Conservation (phyloP, 2,113 vertebrate species). For the Tetrax tetrax region DNA sequence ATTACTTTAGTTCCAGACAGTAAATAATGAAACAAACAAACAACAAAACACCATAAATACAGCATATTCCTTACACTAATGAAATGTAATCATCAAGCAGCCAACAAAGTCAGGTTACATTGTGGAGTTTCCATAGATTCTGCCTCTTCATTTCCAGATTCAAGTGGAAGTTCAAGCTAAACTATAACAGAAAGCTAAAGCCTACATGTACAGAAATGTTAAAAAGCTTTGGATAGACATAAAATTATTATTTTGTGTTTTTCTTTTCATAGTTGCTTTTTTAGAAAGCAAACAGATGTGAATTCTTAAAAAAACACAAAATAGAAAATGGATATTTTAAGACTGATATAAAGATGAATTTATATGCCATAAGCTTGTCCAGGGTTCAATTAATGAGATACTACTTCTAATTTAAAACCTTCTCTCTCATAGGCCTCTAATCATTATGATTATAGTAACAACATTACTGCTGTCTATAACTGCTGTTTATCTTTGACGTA, state of each 20-base stretch:
- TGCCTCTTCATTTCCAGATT: background rate
- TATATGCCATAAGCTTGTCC: background rate
- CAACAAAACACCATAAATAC: background rate
- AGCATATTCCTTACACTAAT: background rate
- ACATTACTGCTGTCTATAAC: background rate
- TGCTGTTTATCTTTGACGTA: background rate
- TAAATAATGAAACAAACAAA: background rate
- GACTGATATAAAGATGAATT: background rate
- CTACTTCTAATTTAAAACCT: background rate
- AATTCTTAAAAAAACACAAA: background rate
- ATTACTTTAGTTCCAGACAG: background rate
- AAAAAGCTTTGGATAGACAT: background rate
- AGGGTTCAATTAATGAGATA: background rate
- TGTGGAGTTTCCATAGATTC: background rate
- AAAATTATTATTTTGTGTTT: background rate
- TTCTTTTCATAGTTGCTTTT: background rate
- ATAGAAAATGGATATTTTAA: background rate
- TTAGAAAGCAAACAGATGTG: background rate
- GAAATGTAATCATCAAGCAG: background rate
- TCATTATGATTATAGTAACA: background rate
- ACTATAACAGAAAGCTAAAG: background rate
- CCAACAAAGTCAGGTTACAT: background rate
- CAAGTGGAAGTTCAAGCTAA: background rate
- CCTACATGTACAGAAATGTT: background rate
- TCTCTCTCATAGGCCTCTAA: background rate